Conservation (phyloP, 2,888 invertebrate species). For the Hydroisotoma schaefferi region DNA sequence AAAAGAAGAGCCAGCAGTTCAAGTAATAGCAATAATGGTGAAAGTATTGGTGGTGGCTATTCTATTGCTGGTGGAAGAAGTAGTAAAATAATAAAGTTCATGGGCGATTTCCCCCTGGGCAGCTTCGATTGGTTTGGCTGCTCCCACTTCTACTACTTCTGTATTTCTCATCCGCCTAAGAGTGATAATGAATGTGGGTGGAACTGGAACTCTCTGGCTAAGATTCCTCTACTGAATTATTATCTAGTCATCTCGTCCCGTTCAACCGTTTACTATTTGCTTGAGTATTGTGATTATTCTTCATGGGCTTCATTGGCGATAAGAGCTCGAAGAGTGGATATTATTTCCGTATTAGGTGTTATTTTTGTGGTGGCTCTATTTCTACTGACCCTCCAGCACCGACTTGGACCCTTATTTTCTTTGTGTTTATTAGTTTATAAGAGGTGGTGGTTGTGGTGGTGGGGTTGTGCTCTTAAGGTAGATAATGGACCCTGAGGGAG, state of each 20-base stretch:
- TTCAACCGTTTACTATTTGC: neutral
- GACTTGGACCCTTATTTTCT: neutral
- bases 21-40: no score
- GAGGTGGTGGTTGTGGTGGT: no score
- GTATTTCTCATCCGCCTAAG: no score
- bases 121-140: no score
- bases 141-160: no score
- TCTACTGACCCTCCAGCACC: neutral
- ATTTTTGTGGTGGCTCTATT: neutral
- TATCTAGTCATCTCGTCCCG: neutral
- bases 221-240: no score
- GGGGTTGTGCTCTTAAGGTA: constrained; percentile 27
- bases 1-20: neutral
- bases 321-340: no score
- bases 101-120: neutral
- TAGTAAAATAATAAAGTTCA: neutral
- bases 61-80: neutral
- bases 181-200: neutral
- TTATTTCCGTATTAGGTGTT: no score
- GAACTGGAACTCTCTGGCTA: no score
- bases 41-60: neutral
- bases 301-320: no score
- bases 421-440: constrained; percentile 10
- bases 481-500: constrained; percentile 42
- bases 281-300: no score